Evolutionary conservation across 2,888 invertebrate genomes (phyloP).

Genomic region (Lysandra bellargus): DNA sequence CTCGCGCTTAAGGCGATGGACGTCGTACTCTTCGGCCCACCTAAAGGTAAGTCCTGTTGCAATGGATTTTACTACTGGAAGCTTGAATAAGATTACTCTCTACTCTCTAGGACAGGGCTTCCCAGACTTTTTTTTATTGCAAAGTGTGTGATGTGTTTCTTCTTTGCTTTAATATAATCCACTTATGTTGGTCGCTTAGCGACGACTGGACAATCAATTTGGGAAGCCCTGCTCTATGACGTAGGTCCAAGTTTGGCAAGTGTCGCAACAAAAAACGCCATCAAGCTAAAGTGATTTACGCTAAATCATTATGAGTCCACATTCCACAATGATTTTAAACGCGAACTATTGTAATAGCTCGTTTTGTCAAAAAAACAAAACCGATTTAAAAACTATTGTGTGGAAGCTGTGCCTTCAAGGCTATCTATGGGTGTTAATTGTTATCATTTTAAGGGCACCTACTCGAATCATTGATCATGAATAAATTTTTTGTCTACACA

Average conservation of each 20-base stretch:
- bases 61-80: neutral
- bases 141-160: neutral
- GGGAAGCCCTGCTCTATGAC: neutral
- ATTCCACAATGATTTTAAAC: too few species aligned
- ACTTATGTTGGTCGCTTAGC: neutral
- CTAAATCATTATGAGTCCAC: neutral
- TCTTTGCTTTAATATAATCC: neutral
- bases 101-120: too few species aligned
- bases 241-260: too few species aligned
- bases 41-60: slow-evolving; percentile 85
- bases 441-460: too few species aligned
- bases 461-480: too few species aligned
- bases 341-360: too few species aligned
- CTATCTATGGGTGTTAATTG: too few species aligned
- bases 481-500: too few species aligned
- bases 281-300: neutral
- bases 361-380: too few species aligned
- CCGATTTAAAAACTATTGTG: too few species aligned
- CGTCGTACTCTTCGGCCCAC: slow-evolving; percentile 98
- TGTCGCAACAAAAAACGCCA: neutral
- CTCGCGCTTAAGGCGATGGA: slow-evolving; percentile 99
- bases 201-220: neutral
- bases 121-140: neutral
- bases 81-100: neutral
- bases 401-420: too few species aligned